Percentiles rank a stretch among this genome's conserved stretches.
These are phyloP conservation scores for Cinclus mexicanus DNA, from an alignment of 2,113 vertebrate species.

Conservation along the genomic window DNA sequence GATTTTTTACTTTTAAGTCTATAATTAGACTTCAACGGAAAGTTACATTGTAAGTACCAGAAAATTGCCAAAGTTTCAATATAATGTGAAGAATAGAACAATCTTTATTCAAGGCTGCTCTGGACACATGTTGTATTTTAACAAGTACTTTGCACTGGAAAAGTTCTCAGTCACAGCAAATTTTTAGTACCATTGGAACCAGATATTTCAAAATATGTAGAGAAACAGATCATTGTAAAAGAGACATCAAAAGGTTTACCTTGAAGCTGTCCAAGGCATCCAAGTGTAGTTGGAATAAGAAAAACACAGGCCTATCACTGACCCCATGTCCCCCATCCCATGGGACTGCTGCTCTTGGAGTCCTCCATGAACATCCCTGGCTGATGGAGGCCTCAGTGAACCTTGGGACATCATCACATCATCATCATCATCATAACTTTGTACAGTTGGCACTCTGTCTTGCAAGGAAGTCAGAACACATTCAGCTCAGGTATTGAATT, in stretches of 20 bases:
- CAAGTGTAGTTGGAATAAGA: background rate
- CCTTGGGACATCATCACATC: background rate
- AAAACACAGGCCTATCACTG: background rate
- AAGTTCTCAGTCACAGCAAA: slow-evolving; percentile 46
- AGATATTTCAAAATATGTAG: slow-evolving; percentile 45
- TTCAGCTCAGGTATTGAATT: slow-evolving; percentile 50
- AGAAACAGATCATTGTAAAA: slow-evolving; percentile 58
- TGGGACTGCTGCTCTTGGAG: background rate
- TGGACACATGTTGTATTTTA: slow-evolving; percentile 54
- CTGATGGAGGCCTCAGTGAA: background rate
- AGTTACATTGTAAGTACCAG: slow-evolving; percentile 32
- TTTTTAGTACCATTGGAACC: slow-evolving; percentile 64
- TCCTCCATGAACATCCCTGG: background rate
- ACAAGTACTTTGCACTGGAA: slow-evolving; percentile 63
- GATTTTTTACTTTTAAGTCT: slow-evolving; percentile 40
- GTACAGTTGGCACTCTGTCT: background rate
- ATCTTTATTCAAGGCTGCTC: slow-evolving; percentile 38
- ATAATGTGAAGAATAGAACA: slow-evolving; percentile 30
- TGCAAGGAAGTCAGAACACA: slow-evolving; percentile 1
- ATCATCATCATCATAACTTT: background rate
- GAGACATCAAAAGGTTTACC: slow-evolving; percentile 50
- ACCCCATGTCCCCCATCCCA: background rate
- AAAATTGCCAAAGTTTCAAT: slow-evolving; percentile 52
- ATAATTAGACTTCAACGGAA: slow-evolving; percentile 63
- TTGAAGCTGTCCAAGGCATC: background rate